phyloP scores from a whole-genome alignment of 2,113 vertebrate species.

The Eolophus roseicapilla region DNA sequence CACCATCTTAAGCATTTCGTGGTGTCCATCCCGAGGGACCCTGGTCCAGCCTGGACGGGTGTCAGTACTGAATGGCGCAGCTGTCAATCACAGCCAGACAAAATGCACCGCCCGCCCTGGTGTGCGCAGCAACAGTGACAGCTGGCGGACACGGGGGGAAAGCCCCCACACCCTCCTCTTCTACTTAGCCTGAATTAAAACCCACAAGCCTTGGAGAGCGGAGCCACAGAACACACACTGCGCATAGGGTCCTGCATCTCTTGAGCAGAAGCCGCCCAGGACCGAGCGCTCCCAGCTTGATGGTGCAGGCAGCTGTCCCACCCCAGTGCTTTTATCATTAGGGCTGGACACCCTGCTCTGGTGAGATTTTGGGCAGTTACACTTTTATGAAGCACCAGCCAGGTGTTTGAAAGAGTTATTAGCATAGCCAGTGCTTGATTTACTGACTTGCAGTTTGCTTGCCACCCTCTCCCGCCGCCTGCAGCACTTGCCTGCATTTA shows the following conservation, averaged over 20 bases:
- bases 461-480: background rate
- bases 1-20: accelerated
- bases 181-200: background rate
- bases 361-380: background rate
- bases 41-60: background rate
- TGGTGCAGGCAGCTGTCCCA: accelerated
- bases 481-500: accelerated
- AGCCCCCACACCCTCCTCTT: background rate
- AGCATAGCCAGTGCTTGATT: background rate
- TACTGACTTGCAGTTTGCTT: background rate
- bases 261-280: background rate
- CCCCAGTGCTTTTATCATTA: background rate
- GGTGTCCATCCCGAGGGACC: background rate
- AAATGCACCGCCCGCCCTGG: background rate
- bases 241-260: accelerated
- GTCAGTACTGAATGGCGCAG: background rate
- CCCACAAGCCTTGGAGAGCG: background rate
- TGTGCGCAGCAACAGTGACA: slow-evolving; percentile 51
- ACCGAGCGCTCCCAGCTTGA: background rate
- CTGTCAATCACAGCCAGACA: background rate
- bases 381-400: background rate
- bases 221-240: background rate
- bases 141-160: slow-evolving; percentile 40
- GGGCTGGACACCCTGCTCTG: background rate
- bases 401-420: background rate